phyloP scores from a whole-genome alignment of 2,113 vertebrate species.

The Laterallus jamaicensis region DNA sequence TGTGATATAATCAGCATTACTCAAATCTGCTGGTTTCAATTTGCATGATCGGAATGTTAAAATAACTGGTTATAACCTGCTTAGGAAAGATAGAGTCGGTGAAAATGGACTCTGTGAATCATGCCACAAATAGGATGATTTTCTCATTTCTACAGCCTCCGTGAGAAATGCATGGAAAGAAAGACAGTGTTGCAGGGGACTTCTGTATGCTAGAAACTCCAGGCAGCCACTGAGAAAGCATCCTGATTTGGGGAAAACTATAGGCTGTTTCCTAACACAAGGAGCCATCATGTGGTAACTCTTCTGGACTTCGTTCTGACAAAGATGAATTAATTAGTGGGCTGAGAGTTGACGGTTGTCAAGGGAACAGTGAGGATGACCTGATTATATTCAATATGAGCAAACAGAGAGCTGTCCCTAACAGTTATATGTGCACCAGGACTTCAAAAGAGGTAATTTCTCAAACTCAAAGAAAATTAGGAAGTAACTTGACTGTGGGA shows the following conservation, averaged over 20 bases:
- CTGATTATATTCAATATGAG: not conserved
- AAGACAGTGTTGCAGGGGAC: not conserved
- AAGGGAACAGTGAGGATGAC: not conserved
- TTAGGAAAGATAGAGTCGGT: conserved; percentile 5
- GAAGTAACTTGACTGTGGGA: not conserved
- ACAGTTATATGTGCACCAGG: not conserved
- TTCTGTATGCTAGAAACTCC: not conserved
- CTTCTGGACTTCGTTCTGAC: not conserved
- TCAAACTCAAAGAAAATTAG: not conserved
- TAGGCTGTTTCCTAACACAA: not conserved
- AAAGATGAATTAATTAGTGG: conserved; percentile 15
- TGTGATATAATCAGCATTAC: conserved; percentile 58
- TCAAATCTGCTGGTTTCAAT: conserved; percentile 55
- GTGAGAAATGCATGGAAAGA: not conserved
- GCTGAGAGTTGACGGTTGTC: not conserved
- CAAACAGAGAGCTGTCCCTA: not conserved
- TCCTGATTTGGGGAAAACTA: not conserved
- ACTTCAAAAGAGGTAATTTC: not conserved
- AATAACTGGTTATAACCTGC: conserved; percentile 58
- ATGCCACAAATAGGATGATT: not conserved
- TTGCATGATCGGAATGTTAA: conserved; percentile 32
- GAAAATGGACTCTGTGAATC: conserved; percentile 34
- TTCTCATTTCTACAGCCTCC: not conserved
- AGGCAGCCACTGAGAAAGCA: not conserved
- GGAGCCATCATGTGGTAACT: not conserved